Base-by-base conservation (phyloP, 2,797 vertebrate genomes). In the Characodon lateralis region DNA sequence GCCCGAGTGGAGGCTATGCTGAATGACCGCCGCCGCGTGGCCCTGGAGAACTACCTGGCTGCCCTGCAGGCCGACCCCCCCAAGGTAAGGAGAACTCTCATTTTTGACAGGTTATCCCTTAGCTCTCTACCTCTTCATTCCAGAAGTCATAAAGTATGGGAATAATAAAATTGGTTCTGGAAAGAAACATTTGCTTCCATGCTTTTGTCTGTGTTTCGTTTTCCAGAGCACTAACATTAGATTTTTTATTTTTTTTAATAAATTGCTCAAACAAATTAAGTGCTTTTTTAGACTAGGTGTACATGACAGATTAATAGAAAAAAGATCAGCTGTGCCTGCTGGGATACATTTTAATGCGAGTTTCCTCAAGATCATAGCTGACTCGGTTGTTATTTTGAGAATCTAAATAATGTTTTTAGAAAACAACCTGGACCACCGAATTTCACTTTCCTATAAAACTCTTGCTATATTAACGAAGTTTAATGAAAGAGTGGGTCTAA, bases 1-100 rank as follows among this genome's bases (percentile, higher is more conserved):
- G 98, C 97, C 39, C 96, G 98, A 0, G 98, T 99, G 78, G 98
- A 99, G 94, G 97, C 98, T 72, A 98, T 99, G 96, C 91, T 99
- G 80, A 99, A 99, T 0, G 97, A 99, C 83, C 97, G 97, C 0
- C 97, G 98, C 39, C 97, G 98, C 16, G 94, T 98, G n/a, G 97
- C 98, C 7, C 91, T 99, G 88, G 98, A 99, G 95, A 98, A 97
- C 91, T 99, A 99, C 93, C 95, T 99, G 83, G 96, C 97, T 0
- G 97, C 97, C 79, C 93, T 99, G 93, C 98, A 99, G 92, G 96
- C 97, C 0, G 97, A 98, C 87, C 97, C 98, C 0, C 98, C 98
- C 0, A 95, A 95, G 90, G 98, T 99, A 78, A 88, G 31, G 50
- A 35, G 28, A 76, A 65, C 85, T 53, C 66, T 28, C 9, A 46